These are phyloP conservation scores for Amphiura filiformis DNA, from an alignment of 35 echinoderm and acorn worm genomes.

Conservation along the genomic window DNA sequence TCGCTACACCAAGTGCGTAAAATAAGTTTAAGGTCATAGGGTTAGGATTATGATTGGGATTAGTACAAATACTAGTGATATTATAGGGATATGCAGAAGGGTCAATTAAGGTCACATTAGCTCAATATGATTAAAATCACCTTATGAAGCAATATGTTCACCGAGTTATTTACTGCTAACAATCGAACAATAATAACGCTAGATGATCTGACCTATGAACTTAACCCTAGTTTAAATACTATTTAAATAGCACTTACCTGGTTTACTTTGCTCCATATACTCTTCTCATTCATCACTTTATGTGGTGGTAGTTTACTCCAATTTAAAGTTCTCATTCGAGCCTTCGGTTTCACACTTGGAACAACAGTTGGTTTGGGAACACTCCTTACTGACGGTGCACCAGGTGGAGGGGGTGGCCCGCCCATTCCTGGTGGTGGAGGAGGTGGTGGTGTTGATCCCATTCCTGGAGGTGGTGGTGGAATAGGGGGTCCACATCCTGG, in stretches of 20 bases:
- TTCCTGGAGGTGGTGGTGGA: slow-evolving; percentile 62
- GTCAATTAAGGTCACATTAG: too few species aligned
- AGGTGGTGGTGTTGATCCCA: slow-evolving; percentile 53
- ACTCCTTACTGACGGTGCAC: slow-evolving; percentile 27
- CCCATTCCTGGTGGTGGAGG: slow-evolving; percentile 53
- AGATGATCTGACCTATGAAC: too few species aligned
- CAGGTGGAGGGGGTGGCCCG: slow-evolving; percentile 8
- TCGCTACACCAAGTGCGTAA: too few species aligned
- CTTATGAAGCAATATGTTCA: too few species aligned
- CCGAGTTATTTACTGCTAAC: too few species aligned
- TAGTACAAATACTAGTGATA: too few species aligned
- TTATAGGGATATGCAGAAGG: too few species aligned
- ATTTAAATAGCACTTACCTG: slow-evolving; percentile 80
- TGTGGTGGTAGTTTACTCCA: slow-evolving; percentile 92
- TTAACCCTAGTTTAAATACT: too few species aligned
- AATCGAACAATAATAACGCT: too few species aligned
- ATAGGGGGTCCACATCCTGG: slow-evolving; percentile 13
- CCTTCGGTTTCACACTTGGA: slow-evolving; percentile 86
- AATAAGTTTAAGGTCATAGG: too few species aligned
- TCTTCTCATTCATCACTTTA: slow-evolving; percentile 83
- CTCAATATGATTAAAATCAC: too few species aligned
- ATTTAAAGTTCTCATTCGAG: slow-evolving; percentile 90
- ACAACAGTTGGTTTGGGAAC: slow-evolving; percentile 59
- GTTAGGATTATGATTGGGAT: too few species aligned
- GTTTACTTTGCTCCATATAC: slow-evolving; percentile 91